Evolutionary conservation across 2,888 invertebrate species (phyloP), one percentile per base, ranked within the genome.

Genomic region (Maniola hyperantus): DNA sequence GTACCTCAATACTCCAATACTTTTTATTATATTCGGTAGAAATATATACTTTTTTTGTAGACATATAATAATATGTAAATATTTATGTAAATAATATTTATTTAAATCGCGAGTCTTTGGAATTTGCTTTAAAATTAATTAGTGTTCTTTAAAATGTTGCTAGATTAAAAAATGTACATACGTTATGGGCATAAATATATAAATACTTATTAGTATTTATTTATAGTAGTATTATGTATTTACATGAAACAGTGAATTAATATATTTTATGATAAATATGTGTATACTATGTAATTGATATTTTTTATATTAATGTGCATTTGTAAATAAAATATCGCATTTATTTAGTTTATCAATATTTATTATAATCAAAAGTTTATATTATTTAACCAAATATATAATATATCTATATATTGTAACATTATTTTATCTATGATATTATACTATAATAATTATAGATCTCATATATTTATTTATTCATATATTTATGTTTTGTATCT

Each of bases 71-170:
- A 54, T 71, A 63, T 67, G 62, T 67, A 67, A 69, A 64, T 64
- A 66, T 72, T 65, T 72, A 73, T 74, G 68, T 76, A 76, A 71
- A 72, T 73, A 74, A 68, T 68, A 72, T 75, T 70, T 77, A 76
- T 75, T 73, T 72, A 75, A 70, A 71, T 72, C 70, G 75, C 67
- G 77, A 85, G 90, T 76, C 90, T 91, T 91, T 91, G 90, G 91
- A 81, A 76, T 79, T 82, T 83, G 91, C 91, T 91, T 91, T 91
- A 89, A 89, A 64, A 66, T 44, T 67, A 69, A 70, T 58, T 54
- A 54, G 42, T 67, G 65, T 59, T 64, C 44, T 60, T 57, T 55
- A 62, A 55, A 60, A 63, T 61, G 63, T 70, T 57, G 65, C 58
- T 65, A 66, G 68, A 68, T 59, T 51, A 63, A 67, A 26, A 54